Evolutionary conservation across 2,113 vertebrate genomes (phyloP), one percentile per base, ranked within the genome.

Genomic region (Coracopsis vasa): DNA sequence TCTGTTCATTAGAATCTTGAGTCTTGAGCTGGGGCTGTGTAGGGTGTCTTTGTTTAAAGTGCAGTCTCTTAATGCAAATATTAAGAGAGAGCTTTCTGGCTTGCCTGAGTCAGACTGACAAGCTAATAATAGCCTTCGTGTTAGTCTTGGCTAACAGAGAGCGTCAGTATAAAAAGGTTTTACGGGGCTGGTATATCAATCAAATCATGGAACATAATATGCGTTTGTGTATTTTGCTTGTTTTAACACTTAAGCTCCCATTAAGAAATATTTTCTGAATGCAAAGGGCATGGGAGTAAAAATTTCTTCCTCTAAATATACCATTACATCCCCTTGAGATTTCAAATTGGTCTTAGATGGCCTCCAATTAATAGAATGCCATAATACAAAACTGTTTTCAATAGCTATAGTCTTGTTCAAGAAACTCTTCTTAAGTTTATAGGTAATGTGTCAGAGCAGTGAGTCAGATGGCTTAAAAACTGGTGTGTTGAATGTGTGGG

Each of bases 1-100:
- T 97, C 96, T 97, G 97, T 98, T 98, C 97, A 96, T 98, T 97
- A 97, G 97, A 96, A 96, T 97, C 95, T 35, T 92, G 93, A 91
- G 95, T 88, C 97, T 84, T 69, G 96, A 97, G 97, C 97, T 96
- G 97, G 94, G 92, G 95, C 92, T 72, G 80, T 72, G 80, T 65
- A 69, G 91, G 77, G 80, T 94, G 95, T 80, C 91, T 97, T 97
- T 98, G 85, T 96, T 95, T 94, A 98, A 98, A 98, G 97, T 97
- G 96, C 97, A 98, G 91, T 74, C 67, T 91, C 90, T 86, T 96
- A 97, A 97, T 94, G 96, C 97, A 98, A 97, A 98, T 97, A 98
- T 93, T 96, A 97, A 96, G 94, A 95, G 85, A 95, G 82, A 94
- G 89, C 78, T 80, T 86, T 94, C 92, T 94, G 95, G 64, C 90